These are phyloP conservation scores for Brachyistius frenatus DNA, from an alignment of 2,113 vertebrate genomes.

Conservation along the genomic window DNA sequence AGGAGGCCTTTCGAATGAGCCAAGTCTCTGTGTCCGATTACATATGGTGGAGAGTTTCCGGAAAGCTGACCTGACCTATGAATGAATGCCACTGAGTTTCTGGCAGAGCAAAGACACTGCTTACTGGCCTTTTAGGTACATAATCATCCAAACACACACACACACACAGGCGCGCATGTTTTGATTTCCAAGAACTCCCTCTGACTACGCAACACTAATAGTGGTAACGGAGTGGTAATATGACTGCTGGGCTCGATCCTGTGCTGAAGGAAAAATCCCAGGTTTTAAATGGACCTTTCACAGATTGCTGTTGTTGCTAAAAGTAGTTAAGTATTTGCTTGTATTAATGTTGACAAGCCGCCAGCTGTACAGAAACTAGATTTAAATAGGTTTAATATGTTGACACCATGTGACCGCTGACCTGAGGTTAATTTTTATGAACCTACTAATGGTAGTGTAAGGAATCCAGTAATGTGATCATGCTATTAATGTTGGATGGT, in stretches of 20 bases:
- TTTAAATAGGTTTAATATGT: conserved; percentile 63
- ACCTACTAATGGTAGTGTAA: conserved; percentile 15
- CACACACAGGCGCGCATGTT: conserved; percentile 11
- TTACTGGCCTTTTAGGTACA: conserved; percentile 24
- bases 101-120: conserved; percentile 39
- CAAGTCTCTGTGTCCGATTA: conserved; percentile 65
- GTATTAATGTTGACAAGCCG: conserved; percentile 23
- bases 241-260: not conserved
- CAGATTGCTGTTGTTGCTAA: conserved; percentile 24
- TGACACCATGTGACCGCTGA: conserved; percentile 47
- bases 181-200: not conserved
- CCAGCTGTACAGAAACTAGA: conserved; percentile 16
- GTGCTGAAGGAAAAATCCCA: not conserved
- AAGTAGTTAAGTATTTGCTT: conserved; percentile 23
- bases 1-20: conserved; percentile 27
- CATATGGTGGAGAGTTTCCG: conserved; percentile 66
- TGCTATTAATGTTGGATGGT: not conserved
- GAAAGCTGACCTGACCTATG: conserved; percentile 68
- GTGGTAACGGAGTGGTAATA: not conserved
- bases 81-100: conserved; percentile 66
- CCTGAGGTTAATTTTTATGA: conserved; percentile 27
- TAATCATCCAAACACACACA: conserved; percentile 22
- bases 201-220: not conserved
- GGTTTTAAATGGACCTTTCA: conserved; percentile 18
- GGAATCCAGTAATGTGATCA: conserved; percentile 8